Conservation (phyloP, 2,113 vertebrate genomes). For the Bufo gargarizans region DNA sequence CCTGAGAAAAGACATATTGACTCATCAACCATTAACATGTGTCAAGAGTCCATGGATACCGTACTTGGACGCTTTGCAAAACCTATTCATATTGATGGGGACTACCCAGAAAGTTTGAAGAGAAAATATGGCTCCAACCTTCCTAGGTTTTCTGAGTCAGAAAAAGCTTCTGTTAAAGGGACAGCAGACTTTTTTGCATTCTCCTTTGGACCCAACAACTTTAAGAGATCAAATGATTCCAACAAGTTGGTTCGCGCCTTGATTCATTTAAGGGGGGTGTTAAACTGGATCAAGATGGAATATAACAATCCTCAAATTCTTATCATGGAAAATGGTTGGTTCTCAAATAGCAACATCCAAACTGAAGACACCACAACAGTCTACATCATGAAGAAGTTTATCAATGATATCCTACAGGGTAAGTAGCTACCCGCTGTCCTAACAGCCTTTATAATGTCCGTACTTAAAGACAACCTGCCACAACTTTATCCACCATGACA, state of each 20-base stretch:
- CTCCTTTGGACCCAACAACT: constrained; percentile 92
- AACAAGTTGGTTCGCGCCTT: constrained; percentile 80
- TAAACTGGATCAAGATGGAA: constrained; percentile 90
- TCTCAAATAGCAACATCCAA: constrained; percentile 81
- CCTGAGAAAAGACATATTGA: constrained; percentile 75
- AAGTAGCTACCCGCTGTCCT: neutral
- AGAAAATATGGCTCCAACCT: constrained; percentile 67
- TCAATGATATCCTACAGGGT: constrained; percentile 94
- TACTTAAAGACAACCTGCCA: neutral
- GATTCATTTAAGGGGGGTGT: constrained; percentile 79
- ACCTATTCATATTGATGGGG: constrained; percentile 85
- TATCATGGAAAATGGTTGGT: constrained; percentile 93
- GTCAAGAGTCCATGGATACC: constrained; percentile 86
- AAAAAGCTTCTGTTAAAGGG: constrained; percentile 79
- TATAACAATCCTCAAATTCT: constrained; percentile 83
- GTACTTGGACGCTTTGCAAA: constrained; percentile 93
- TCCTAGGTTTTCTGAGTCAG: constrained; percentile 79
- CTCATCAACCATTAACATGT: constrained; percentile 72
- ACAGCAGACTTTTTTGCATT: constrained; percentile 95
- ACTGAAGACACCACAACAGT: constrained; percentile 89
- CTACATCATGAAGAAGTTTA: constrained; percentile 91
- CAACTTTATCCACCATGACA: neutral
- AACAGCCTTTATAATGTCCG: neutral
- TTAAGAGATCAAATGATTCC: constrained; percentile 75
- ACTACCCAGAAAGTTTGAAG: constrained; percentile 86